Evolutionary conservation across 1,140 invertebrate genomes (phyloP).

Genomic region (Hylaeus anthracinus): DNA sequence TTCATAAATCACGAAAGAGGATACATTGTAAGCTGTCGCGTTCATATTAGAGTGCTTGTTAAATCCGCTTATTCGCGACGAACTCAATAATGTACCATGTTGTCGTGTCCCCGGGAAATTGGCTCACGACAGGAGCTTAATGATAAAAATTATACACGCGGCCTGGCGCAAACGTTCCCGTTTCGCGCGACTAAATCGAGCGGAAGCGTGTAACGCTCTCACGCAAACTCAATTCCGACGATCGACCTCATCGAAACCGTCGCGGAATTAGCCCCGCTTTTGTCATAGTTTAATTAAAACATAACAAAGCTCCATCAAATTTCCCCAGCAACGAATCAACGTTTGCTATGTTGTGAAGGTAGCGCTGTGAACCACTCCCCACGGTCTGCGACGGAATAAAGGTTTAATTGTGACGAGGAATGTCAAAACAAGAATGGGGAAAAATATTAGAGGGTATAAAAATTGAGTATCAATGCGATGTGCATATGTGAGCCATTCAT

Average conservation of each 20-base stretch:
- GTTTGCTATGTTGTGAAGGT: not conserved
- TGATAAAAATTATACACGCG: not conserved
- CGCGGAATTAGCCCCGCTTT: constrained; percentile 21
- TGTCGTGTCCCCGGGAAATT: not conserved
- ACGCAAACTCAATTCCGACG: constrained; percentile 5
- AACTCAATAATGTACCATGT: not conserved
- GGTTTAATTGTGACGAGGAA: too few relatives aligned
- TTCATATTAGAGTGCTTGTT: not conserved
- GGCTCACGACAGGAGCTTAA: not conserved
- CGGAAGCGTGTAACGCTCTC: not conserved
- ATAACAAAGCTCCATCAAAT: constrained; percentile 22
- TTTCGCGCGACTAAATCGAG: not conserved
- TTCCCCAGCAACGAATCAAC: not conserved
- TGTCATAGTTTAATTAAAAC: constrained; percentile 28
- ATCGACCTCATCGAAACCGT: constrained; percentile 10
- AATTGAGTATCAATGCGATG: too few relatives aligned
- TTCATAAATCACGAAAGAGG: not conserved
- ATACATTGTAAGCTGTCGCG: not conserved
- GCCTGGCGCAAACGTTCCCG: not conserved
- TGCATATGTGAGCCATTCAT: too few relatives aligned
- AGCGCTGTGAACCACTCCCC: not conserved
- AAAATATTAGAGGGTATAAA: not conserved
- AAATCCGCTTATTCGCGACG: not conserved
- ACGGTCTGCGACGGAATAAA: too few relatives aligned
- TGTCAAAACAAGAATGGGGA: not conserved